Conservation (phyloP, 2,888 invertebrate genomes). For the Drosophila longiperda region DNA sequence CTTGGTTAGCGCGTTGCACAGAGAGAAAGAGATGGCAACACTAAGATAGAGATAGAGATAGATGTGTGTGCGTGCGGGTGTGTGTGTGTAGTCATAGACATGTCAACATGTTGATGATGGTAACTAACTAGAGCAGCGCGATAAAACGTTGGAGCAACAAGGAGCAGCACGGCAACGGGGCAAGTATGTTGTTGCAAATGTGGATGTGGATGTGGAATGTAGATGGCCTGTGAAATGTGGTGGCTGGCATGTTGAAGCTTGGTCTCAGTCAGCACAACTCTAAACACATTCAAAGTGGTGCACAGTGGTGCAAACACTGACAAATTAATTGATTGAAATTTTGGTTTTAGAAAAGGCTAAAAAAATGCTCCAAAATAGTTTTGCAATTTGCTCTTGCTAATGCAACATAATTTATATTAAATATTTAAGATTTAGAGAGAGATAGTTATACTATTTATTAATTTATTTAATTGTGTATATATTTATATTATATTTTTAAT, state of each 20-base stretch:
- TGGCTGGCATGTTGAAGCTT: conserved; percentile 6
- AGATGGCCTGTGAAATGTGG: conserved; percentile 26
- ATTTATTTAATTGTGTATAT: no score
- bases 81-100: conserved; percentile 73
- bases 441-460: background rate
- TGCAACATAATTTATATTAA: background rate
- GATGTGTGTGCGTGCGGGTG: conserved; percentile 25
- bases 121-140: conserved; percentile 78
- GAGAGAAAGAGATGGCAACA: background rate
- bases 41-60: background rate
- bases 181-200: conserved; percentile 8
- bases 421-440: no score
- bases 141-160: conserved; percentile 53
- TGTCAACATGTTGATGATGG: conserved; percentile 81
- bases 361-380: no score
- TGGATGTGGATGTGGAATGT: conserved; percentile 20
- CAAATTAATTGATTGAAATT: background rate
- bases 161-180: conserved; percentile 13
- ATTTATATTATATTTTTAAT: no score
- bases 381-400: background rate
- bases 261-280: conserved; percentile 39
- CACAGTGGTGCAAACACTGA: conserved; percentile 34
- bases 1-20: conserved; percentile 63
- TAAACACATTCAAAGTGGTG: conserved; percentile 51
- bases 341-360: background rate